Percentiles rank a stretch among this genome's conserved stretches.
phyloP scores from a whole-genome alignment of 2,888 invertebrate species.

The Rhingia rostrata region DNA sequence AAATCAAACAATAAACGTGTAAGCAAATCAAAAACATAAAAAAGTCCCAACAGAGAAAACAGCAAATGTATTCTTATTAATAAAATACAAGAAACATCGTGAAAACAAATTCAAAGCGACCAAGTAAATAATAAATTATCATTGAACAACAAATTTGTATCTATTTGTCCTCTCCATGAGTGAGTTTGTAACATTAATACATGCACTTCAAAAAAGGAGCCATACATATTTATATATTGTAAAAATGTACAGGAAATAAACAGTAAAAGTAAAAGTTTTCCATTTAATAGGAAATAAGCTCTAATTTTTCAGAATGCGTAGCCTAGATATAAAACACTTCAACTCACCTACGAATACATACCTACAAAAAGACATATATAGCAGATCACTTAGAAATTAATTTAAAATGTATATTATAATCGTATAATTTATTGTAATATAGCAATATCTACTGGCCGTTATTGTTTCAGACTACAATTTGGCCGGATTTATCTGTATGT shows the following conservation, averaged over 20 bases:
- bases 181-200: not conserved
- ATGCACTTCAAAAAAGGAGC: not conserved
- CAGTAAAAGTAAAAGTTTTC: constrained; percentile 53
- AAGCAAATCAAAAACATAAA: not conserved
- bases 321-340: constrained; percentile 15
- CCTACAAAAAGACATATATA: constrained; percentile 24
- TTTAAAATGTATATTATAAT: constrained; percentile 20
- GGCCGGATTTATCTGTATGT: constrained; percentile 22
- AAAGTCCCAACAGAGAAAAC: constrained; percentile 13
- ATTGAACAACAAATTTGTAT: constrained; percentile 12
- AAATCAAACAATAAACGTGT: not conserved
- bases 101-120: not conserved
- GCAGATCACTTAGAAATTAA: constrained; percentile 31
- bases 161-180: not conserved
- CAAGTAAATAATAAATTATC: constrained; percentile 6
- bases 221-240: not conserved
- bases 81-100: not conserved
- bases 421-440: constrained; percentile 35
- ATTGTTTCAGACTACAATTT: constrained; percentile 30
- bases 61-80: constrained; percentile 14
- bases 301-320: constrained; percentile 12
- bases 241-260: constrained; percentile 1
- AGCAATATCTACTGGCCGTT: constrained; percentile 13
- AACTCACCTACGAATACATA: constrained; percentile 35
- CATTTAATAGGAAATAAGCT: constrained; percentile 48